A percentile compares a stretch with the other conserved stretches of the same genome.
Evolutionary conservation across 2,113 vertebrate species (phyloP).

Genomic region (Ancistrus triradiatus): DNA sequence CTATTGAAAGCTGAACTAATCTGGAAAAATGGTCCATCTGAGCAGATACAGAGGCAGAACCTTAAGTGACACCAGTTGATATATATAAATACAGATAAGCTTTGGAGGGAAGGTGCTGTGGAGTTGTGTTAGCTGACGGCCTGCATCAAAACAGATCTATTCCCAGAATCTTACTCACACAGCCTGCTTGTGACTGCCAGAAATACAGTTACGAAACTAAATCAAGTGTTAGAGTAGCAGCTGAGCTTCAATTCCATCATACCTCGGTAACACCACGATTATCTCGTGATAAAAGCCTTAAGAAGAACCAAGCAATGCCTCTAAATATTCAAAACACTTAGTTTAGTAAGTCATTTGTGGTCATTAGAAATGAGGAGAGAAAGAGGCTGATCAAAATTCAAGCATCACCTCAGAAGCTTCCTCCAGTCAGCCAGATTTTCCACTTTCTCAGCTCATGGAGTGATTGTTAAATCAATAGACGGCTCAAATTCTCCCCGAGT

Average conservation of each 20-base stretch:
- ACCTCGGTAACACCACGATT: neutral
- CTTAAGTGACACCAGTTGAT: neutral
- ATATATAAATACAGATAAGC: neutral
- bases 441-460: slow-evolving; percentile 19
- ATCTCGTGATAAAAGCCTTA: neutral
- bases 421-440: slow-evolving; percentile 12
- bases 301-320: too few species aligned
- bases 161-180: neutral
- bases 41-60: neutral
- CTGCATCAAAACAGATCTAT: neutral
- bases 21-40: too few species aligned
- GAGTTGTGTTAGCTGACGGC: too few species aligned
- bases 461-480: slow-evolving; percentile 37
- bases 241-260: neutral
- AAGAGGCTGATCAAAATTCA: slow-evolving; percentile 25
- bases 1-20: too few species aligned
- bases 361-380: too few species aligned
- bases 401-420: slow-evolving; percentile 11
- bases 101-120: neutral
- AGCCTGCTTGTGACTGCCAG: too few species aligned
- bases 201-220: neutral
- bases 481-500: slow-evolving; percentile 30
- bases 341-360: too few species aligned
- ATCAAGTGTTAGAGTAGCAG: neutral
- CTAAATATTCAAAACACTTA: too few species aligned